Conservation (phyloP, 2,888 invertebrate species). For the Heliconius erato region DNA sequence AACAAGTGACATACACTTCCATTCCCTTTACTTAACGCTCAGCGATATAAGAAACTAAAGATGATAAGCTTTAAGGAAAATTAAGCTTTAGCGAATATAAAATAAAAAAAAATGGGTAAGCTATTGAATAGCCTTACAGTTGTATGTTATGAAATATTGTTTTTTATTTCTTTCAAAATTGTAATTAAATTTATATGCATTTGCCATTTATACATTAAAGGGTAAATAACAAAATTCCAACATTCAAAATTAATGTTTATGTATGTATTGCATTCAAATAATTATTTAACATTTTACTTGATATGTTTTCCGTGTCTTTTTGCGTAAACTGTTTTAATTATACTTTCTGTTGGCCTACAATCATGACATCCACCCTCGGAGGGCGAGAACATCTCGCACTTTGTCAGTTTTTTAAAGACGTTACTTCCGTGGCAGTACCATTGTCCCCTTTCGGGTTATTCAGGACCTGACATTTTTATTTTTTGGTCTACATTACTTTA, state of each 20-base stretch:
- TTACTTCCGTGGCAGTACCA: no score
- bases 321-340: neutral
- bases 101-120: constrained; percentile 7
- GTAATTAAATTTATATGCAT: neutral
- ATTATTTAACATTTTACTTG: neutral
- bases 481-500: no score
- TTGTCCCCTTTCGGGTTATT: no score
- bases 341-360: no score
- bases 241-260: neutral
- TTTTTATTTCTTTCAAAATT: neutral
- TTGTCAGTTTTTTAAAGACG: no score
- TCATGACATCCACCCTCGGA: no score
- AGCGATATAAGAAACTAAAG: constrained; percentile 48
- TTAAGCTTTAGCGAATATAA: constrained; percentile 54
- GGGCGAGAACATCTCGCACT: no score
- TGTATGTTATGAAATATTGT: neutral
- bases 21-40: constrained; percentile 45
- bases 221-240: neutral
- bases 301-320: constrained; percentile 24
- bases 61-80: constrained; percentile 38
- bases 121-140: constrained; percentile 3
- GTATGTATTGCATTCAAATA: neutral
- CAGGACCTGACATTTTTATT: no score
- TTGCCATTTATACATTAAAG: neutral
- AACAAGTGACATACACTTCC: neutral